Conservation (phyloP, 2,797 vertebrate species). For the Scarus forsteni region DNA sequence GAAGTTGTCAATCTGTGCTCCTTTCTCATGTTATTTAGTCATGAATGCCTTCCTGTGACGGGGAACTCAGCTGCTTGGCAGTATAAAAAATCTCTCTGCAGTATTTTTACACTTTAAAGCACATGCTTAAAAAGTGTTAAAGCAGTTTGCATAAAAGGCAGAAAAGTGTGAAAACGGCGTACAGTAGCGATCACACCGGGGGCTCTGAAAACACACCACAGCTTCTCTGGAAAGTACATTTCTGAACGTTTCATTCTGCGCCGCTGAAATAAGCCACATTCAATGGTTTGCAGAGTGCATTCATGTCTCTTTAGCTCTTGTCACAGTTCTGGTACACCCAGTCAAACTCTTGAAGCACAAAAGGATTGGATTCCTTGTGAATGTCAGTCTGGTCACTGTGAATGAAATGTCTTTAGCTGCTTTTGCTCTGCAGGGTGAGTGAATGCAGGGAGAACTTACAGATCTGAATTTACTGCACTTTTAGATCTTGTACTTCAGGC, state of each 20-base stretch:
- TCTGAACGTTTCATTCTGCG: constrained; percentile 31
- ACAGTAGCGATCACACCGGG: constrained; percentile 41
- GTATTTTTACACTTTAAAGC: constrained; percentile 23
- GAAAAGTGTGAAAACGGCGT: constrained; percentile 28
- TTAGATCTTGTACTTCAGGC: too few relatives aligned
- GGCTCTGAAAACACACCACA: constrained; percentile 31
- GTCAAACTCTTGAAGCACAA: neutral
- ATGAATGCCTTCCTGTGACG: constrained; percentile 41
- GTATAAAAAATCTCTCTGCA: constrained; percentile 46
- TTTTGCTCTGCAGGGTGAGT: too few relatives aligned
- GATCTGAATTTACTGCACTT: too few relatives aligned
- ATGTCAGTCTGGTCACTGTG: too few relatives aligned
- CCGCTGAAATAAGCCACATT: constrained; percentile 26
- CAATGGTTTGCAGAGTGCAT: constrained; percentile 9
- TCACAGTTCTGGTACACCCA: constrained; percentile 7
- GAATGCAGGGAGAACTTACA: too few relatives aligned
- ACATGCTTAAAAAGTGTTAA: constrained; percentile 40
- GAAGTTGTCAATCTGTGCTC: constrained; percentile 25
- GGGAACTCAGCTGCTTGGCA: constrained; percentile 25
- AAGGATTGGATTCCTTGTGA: neutral
- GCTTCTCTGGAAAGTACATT: constrained; percentile 24
- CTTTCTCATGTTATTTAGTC: constrained; percentile 42
- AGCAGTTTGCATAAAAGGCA: constrained; percentile 31
- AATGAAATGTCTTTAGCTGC: too few relatives aligned
- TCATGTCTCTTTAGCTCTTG: constrained; percentile 26